Evolutionary conservation across 1,140 invertebrate species (phyloP).

Genomic region (Aricia agestis): DNA sequence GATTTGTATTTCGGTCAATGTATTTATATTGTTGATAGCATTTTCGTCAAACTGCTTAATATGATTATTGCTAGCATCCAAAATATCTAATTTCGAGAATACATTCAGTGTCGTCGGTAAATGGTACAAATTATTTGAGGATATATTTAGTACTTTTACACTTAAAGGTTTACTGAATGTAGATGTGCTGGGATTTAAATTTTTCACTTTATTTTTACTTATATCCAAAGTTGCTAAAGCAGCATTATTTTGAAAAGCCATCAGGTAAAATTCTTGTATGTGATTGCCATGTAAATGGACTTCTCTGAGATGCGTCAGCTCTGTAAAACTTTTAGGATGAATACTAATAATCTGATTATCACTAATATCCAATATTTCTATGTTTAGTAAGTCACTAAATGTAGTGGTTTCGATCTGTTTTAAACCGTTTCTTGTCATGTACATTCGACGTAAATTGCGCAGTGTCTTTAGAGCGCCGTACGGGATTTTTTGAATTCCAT

Average conservation of each 20-base stretch:
- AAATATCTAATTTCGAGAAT: constrained; percentile 80
- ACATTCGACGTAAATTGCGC: constrained; percentile 82
- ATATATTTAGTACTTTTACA: constrained; percentile 85
- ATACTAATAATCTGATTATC: constrained; percentile 85
- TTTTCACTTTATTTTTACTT: constrained; percentile 85
- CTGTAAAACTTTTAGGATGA: constrained; percentile 81
- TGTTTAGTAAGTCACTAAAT: constrained; percentile 81
- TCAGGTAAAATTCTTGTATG: constrained; percentile 82
- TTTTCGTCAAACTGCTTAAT: constrained; percentile 83
- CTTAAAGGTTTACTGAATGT: constrained; percentile 82
- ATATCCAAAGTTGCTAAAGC: constrained; percentile 83
- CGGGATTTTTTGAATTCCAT: constrained; percentile 84
- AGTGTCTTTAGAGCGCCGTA: constrained; percentile 82
- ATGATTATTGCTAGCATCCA: constrained; percentile 89
- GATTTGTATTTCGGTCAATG: constrained; percentile 81
- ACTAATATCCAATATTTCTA: constrained; percentile 86
- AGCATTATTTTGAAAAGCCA: constrained; percentile 81
- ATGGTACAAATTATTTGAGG: constrained; percentile 85
- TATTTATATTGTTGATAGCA: constrained; percentile 80
- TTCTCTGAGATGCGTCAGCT: constrained; percentile 79
- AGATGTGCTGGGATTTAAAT: constrained; percentile 76
- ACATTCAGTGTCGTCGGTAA: constrained; percentile 83
- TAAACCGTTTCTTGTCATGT: constrained; percentile 87
- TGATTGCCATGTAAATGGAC: constrained; percentile 86
- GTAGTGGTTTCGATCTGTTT: constrained; percentile 81